Evolutionary conservation across 2,888 invertebrate species (phyloP).

Genomic region (Aphidoletes aphidimyza): DNA sequence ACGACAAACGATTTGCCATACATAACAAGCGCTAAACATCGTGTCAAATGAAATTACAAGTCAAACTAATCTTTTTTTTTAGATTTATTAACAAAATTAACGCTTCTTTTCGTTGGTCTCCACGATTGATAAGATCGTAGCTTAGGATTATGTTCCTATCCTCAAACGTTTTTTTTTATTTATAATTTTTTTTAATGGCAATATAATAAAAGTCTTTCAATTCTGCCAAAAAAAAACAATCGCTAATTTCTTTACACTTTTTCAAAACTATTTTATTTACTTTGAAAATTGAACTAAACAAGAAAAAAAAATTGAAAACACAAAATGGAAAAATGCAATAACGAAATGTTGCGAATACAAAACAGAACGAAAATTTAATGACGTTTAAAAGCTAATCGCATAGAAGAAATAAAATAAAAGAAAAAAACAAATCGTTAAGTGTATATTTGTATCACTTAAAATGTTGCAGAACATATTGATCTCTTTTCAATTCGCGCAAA

Average conservation of each 20-base stretch:
- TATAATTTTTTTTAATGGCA: conserved; percentile 23
- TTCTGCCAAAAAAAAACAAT: conserved; percentile 20
- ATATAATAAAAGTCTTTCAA: conserved; percentile 36
- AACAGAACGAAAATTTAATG: neutral
- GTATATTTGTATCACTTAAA: conserved; percentile 36
- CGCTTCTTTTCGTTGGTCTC: conserved; percentile 46
- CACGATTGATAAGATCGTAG: conserved; percentile 24
- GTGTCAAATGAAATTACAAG: conserved; percentile 46
- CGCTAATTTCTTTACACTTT: conserved; percentile 36
- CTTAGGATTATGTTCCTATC: conserved; percentile 27
- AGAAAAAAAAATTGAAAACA: no score
- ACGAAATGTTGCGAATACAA: neutral
- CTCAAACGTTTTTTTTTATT: conserved; percentile 8
- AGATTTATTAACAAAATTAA: conserved; percentile 48
- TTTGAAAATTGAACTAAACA: neutral
- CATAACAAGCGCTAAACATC: conserved; percentile 40
- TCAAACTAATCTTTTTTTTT: conserved; percentile 12
- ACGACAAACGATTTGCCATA: conserved; percentile 46
- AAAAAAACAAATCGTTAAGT: conserved; percentile 10
- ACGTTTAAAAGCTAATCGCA: neutral
- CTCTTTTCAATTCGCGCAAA: conserved; percentile 48
- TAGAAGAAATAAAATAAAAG: neutral
- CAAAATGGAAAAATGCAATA: neutral
- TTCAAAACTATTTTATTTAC: conserved; percentile 27
- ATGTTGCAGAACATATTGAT: conserved; percentile 46